Base-by-base conservation (phyloP, 2,888 invertebrate species). In the Digitonthophagus gazella region DNA sequence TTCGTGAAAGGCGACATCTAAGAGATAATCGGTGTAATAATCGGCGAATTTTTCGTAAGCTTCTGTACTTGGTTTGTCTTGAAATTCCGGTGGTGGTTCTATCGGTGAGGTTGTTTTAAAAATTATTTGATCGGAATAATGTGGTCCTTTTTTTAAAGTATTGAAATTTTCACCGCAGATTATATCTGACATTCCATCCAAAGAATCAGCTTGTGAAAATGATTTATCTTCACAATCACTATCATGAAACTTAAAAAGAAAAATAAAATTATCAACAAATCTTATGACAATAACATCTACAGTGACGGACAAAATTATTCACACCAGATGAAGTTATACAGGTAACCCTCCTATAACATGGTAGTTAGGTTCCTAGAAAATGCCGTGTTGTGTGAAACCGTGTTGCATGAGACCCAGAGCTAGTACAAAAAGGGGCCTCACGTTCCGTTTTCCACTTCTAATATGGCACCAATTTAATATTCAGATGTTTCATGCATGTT, bases 61-160 rank as follows among this genome's bases (percentile, higher is more conserved):
- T 44, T 58, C 55, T 15, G 67, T 28, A 44, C 55, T 56, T 15
- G 86, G 86, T 74, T 85, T 85, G 75, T 88, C 93, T 84, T 93
- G 94, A 83, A 94, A 95, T 80, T 95, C 93, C 14, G 90, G 91
- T 14, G 95, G 95, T 71, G 95, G 95, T 78, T 93, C 93, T 74
- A 94, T 93, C 14, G 91, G 88, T 28, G 86, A 84, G 67, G 86
- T 78, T 75, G 86, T 86, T 65, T 89, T 89, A 71, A 87, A 86
- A 5, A 81, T 79, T 18, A 82, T 79, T 19, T 84, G 74, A 71
- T 85, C 85, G 16, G 80, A 82, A 84, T 86, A 86, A 67, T 85
- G 84, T 6, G 92, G 92, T 18, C 91, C 92, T 82, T 93, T 93
- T 79, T 93, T 93, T 72, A 93, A 84, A 1, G 93, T 93, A 79